Conservation (phyloP, 1,140 invertebrate species). For the Cotesia chilonis region DNA sequence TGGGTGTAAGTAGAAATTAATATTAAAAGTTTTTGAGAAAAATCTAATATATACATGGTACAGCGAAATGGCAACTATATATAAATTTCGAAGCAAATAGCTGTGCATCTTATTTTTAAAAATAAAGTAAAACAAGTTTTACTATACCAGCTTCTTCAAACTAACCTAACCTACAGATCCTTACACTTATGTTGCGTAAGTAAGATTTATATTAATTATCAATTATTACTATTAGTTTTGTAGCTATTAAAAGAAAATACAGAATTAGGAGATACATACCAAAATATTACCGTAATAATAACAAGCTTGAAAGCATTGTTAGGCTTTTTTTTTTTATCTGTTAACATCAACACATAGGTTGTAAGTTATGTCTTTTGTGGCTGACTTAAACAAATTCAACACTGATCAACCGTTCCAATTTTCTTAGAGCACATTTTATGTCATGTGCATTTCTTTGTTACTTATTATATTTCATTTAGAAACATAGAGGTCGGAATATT, state of each 20-base stretch:
- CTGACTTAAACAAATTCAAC: too few relatives aligned
- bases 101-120: slow-evolving; percentile 30
- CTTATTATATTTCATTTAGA: too few relatives aligned
- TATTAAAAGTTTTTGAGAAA: background rate
- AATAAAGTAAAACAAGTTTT: slow-evolving; percentile 50
- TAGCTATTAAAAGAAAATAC: background rate
- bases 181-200: slow-evolving; percentile 41
- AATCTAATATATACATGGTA: slow-evolving; percentile 13
- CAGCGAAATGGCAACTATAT: slow-evolving; percentile 29
- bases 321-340: slow-evolving; percentile 29
- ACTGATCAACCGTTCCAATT: too few relatives aligned
- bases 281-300: slow-evolving; percentile 38
- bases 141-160: slow-evolving; percentile 49
- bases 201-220: slow-evolving; percentile 25
- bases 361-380: background rate
- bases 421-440: too few relatives aligned
- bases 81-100: slow-evolving; percentile 31
- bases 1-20: too few relatives aligned
- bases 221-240: background rate
- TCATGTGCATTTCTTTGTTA: too few relatives aligned
- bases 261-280: slow-evolving; percentile 27
- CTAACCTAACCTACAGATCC: slow-evolving; percentile 59
- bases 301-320: slow-evolving; percentile 20
- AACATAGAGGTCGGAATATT: too few relatives aligned
- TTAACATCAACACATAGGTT: slow-evolving; percentile 38